A percentile compares a stretch with the other conserved stretches of the same genome.
phyloP scores from a whole-genome alignment of 1,140 invertebrate genomes.

The Aricia agestis region DNA sequence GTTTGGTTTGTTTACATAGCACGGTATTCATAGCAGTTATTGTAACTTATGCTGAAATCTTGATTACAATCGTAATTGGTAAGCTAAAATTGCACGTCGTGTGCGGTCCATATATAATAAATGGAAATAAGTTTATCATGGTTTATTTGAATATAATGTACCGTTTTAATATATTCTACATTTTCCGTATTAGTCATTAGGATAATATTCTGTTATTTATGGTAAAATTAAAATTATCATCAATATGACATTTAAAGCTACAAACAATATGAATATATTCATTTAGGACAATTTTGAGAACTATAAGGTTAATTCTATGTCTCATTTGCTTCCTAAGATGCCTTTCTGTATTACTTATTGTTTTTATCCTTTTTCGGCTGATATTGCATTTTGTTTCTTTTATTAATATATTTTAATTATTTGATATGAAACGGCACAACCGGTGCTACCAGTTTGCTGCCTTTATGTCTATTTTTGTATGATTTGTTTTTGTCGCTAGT shows the following conservation, averaged over 20 bases:
- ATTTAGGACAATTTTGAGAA: too few species aligned
- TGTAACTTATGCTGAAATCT: constrained; percentile 9
- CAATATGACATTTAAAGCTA: too few species aligned
- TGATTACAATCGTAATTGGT: constrained; percentile 16
- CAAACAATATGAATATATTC: too few species aligned
- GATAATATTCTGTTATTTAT: background rate
- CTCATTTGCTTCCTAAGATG: too few species aligned
- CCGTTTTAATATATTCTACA: background rate
- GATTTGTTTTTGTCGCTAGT: background rate
- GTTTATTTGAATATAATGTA: background rate
- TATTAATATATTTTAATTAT: background rate
- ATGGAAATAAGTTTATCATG: constrained; percentile 2
- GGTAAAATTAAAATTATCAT: too few species aligned
- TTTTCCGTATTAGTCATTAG: background rate
- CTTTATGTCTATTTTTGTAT: background rate
- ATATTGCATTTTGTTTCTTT: background rate
- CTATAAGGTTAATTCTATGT: too few species aligned
- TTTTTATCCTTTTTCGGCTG: too few species aligned
- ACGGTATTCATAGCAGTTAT: constrained; percentile 9
- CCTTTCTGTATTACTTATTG: too few species aligned
- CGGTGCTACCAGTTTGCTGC: background rate
- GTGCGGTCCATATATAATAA: background rate
- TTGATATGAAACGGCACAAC: too few species aligned
- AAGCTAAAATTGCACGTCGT: constrained; percentile 11
- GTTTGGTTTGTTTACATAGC: too few species aligned